Base-by-base conservation (phyloP, 2,888 invertebrate species). In the Imbricaverruca yamaguchii region DNA sequence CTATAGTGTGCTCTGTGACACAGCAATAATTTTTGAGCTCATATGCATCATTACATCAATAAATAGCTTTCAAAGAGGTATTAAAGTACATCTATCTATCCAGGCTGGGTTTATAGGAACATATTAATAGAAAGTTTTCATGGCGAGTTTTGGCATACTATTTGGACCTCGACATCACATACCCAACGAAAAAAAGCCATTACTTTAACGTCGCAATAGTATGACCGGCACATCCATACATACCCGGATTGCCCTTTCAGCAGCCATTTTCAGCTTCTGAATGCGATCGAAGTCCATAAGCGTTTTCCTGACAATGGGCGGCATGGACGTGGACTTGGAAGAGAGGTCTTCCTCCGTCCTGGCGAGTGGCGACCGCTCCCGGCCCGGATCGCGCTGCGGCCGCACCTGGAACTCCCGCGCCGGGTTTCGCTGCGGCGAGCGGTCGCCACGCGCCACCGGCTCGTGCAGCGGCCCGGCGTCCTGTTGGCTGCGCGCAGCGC, bases 231-330 rank as follows among this genome's bases (percentile, higher is more conserved):
- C 39, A 39, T 56, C 7, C 7, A 25, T 25, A 81, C 83, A 80
- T 80, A 83, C 83, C 83, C 81, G 56, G n/a, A 83, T 83, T 18
- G 83, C 83, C 57, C 80, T 82, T 63, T 83, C 83, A 1, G 83
- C 82, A 77, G 81, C 83, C 55, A 81, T 61, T 69, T 83, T 81
- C n/a, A 82, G 83, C 65, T 82, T 81, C 67, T 81, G 83, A 39
- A 83, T 82, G 59, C 83, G 83, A 57, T 82, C 83, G 55, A 82
- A 82, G 79, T 69, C 69, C 69, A 69, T 69, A 15, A 69, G 39
- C 18, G 69, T 69, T 18, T 69, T 69, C 25, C 18, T 39, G 18
- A 69, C 69, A 25, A 69, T 69, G 15, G 69, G 69, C 53, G 69
- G 69, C 7, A 69, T 69, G 18, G 69, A 8, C 1, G 1, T 12